Percentiles rank a stretch among this genome's conserved stretches.
These are phyloP conservation scores for Desmophyllum pertusum DNA, from an alignment of 92 coral and sea anemone species.

Conservation along the genomic window DNA sequence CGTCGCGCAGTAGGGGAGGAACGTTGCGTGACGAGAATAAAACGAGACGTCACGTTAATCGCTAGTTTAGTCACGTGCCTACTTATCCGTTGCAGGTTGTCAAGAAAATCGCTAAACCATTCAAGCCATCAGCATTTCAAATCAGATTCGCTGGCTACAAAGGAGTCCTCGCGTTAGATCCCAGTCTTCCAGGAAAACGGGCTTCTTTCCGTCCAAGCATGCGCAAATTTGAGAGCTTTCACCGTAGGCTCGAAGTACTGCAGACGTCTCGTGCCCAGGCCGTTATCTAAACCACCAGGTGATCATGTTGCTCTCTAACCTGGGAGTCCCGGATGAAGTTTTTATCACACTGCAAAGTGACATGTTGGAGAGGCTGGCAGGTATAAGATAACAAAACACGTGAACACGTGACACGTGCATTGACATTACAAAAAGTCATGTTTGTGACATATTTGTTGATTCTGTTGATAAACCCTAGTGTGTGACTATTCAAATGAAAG, in stretches of 20 bases:
- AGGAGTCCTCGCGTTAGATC: constrained; percentile 91
- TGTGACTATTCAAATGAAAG: too few relatives aligned
- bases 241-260: constrained; percentile 89
- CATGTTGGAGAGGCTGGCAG: constrained; percentile 85
- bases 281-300: constrained; percentile 93
- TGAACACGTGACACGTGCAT: background rate
- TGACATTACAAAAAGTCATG: too few relatives aligned
- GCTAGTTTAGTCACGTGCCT: too few relatives aligned
- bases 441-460: too few relatives aligned
- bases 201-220: constrained; percentile 84
- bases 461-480: too few relatives aligned
- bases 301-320: constrained; percentile 92
- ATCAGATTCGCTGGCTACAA: constrained; percentile 95
- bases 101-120: constrained; percentile 68
- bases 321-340: constrained; percentile 92
- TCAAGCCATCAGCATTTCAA: constrained; percentile 92
- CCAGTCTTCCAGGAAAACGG: constrained; percentile 64
- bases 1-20: too few relatives aligned
- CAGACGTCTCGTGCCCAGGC: constrained; percentile 98
- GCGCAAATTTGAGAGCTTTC: constrained; percentile 86
- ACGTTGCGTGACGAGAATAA: background rate
- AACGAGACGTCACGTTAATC: too few relatives aligned
- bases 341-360: constrained; percentile 76
- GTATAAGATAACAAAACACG: constrained; percentile 34
- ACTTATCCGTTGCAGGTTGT: constrained; percentile 71